A percentile compares a stretch with the other conserved stretches of the same genome.
Evolutionary conservation across 2,888 invertebrate genomes (phyloP).

Genomic region (Gisinianus flammeolus): DNA sequence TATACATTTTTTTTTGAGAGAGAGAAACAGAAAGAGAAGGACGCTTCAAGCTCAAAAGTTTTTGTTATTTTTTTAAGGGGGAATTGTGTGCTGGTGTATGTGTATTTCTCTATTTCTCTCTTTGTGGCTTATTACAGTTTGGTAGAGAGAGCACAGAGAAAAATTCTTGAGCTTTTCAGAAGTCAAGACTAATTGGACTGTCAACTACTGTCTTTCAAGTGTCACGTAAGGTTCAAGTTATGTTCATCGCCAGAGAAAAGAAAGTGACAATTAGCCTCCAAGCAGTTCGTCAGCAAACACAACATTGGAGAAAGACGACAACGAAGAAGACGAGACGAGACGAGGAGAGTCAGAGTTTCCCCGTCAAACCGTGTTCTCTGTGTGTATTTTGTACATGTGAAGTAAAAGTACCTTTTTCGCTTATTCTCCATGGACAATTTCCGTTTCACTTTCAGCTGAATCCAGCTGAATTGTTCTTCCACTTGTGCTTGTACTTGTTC

Average conservation of each 20-base stretch:
- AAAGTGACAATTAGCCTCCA: slow-evolving; percentile 21
- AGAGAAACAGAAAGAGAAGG: no score
- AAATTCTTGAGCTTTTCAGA: neutral
- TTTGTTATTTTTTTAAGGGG: neutral
- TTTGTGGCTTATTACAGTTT: no score
- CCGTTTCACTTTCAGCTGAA: neutral
- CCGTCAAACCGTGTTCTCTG: neutral
- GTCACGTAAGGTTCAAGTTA: slow-evolving; percentile 18
- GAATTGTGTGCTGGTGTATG: neutral
- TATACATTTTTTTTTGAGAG: no score
- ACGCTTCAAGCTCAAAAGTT: no score
- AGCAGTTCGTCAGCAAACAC: neutral
- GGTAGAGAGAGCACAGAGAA: neutral
- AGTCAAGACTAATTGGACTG: slow-evolving; percentile 17
- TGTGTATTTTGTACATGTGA: no score
- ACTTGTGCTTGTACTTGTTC: no score
- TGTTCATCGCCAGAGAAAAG: neutral
- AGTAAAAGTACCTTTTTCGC: no score
- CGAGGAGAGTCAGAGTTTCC: no score
- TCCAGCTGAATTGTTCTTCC: neutral
- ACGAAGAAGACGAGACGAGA: neutral
- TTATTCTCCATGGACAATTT: neutral
- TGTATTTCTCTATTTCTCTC: no score
- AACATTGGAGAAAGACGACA: neutral
- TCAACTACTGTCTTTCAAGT: slow-evolving; percentile 25